phyloP scores from a whole-genome alignment of 2,113 vertebrate genomes.

The Piprites chloris region DNA sequence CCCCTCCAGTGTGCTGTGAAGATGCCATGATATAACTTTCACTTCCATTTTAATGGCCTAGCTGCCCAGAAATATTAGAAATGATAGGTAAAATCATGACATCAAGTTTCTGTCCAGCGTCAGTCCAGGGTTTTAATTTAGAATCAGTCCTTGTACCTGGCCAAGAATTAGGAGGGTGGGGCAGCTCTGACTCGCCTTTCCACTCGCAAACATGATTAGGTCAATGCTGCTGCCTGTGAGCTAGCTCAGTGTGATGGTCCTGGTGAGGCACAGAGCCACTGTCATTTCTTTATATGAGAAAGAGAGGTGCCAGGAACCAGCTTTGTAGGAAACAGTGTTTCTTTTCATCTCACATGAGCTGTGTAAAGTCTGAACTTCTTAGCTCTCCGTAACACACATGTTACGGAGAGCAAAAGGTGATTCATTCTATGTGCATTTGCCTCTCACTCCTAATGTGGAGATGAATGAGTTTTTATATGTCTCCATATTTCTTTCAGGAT shows the following conservation, averaged over 20 bases:
- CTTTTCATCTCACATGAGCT: background rate
- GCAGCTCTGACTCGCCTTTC: background rate
- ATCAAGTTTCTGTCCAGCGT: background rate
- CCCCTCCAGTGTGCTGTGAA: background rate
- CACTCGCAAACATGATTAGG: background rate
- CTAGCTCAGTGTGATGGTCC: background rate
- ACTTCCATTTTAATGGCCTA: background rate
- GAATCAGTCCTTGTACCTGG: background rate
- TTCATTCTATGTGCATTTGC: background rate
- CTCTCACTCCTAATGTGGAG: background rate
- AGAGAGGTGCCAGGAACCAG: background rate
- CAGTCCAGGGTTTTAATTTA: background rate
- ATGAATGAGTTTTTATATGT: background rate
- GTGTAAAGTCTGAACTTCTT: background rate
- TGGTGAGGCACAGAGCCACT: rapidly evolving
- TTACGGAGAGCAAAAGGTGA: background rate
- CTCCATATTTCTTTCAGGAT: background rate
- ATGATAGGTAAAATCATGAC: background rate
- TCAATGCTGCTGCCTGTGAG: background rate
- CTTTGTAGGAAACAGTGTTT: background rate
- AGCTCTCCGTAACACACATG: background rate
- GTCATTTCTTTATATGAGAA: background rate
- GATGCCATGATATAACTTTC: background rate
- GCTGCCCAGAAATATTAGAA: background rate
- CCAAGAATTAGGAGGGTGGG: background rate